phyloP scores from a whole-genome alignment of 2,888 invertebrate genomes.

The Agrochola circellaris region DNA sequence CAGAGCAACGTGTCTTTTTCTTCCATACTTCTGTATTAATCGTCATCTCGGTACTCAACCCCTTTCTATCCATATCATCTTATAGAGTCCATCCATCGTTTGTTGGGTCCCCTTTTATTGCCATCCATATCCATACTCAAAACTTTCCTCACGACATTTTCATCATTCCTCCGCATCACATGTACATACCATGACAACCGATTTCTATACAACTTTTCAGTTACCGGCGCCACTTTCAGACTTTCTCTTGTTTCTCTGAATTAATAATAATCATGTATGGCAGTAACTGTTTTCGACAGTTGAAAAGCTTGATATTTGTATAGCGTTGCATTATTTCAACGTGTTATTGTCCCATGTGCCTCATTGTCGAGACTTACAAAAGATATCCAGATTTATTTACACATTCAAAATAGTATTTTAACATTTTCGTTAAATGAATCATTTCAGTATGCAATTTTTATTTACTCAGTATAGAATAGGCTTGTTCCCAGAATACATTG shows the following conservation, averaged over 20 bases:
- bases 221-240: not conserved
- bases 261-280: not conserved
- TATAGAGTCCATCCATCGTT: no score
- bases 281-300: slow-evolving; percentile 20
- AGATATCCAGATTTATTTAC: not conserved
- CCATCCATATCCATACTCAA: no score
- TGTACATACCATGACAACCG: no score
- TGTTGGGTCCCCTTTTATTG: no score
- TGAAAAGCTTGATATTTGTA: slow-evolving; percentile 16
- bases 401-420: not conserved
- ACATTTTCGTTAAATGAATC: not conserved
- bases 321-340: slow-evolving; percentile 6
- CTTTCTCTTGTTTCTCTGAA: not conserved
- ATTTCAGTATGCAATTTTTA: not conserved
- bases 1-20: no score
- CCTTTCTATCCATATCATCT: no score
- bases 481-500: no score
- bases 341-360: not conserved
- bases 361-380: slow-evolving; percentile 5
- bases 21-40: no score
- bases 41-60: no score
- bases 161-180: no score
- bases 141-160: no score
- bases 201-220: not conserved
- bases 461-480: not conserved